A percentile compares a stretch with the other conserved stretches of the same genome.
Evolutionary conservation across 1,140 invertebrate genomes (phyloP).

Genomic region (Heliconius nattereri): DNA sequence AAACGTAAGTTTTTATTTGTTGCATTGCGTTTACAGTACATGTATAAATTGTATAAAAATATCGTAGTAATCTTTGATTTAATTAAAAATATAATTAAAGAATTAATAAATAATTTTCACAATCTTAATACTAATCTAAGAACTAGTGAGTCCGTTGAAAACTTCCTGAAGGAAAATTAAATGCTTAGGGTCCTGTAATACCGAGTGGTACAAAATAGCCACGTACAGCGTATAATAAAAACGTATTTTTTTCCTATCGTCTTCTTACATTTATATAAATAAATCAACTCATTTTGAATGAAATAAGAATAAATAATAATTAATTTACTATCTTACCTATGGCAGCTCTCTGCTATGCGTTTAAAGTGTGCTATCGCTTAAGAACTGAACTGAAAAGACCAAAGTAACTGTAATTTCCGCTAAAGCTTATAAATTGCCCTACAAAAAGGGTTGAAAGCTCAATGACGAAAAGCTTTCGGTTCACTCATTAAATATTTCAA

Average conservation of each 20-base stretch:
- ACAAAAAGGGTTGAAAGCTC: conserved; percentile 55
- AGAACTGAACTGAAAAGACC: too few relatives aligned
- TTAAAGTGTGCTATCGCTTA: too few relatives aligned
- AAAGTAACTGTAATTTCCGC: background rate
- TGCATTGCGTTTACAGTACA: background rate
- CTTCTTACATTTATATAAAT: too few relatives aligned
- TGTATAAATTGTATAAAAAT: background rate
- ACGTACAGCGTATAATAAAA: background rate
- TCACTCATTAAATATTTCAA: conserved; percentile 77
- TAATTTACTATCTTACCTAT: too few relatives aligned
- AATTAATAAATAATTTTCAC: background rate
- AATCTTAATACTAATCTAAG: conserved; percentile 4
- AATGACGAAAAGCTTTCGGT: conserved; percentile 57
- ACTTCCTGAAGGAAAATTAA: conserved; percentile 26
- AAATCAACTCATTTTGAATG: too few relatives aligned
- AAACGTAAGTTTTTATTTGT: too few relatives aligned
- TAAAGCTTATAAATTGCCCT: conserved; percentile 39
- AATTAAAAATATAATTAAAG: background rate
- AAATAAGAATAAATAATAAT: too few relatives aligned
- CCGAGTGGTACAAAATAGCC: background rate
- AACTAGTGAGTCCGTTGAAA: conserved; percentile 25
- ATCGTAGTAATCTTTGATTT: background rate
- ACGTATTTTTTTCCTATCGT: too few relatives aligned
- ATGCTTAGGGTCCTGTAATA: conserved; percentile 12
- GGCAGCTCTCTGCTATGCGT: too few relatives aligned